phyloP scores from a whole-genome alignment of 2,113 vertebrate genomes.

The Embiotoca jacksoni region DNA sequence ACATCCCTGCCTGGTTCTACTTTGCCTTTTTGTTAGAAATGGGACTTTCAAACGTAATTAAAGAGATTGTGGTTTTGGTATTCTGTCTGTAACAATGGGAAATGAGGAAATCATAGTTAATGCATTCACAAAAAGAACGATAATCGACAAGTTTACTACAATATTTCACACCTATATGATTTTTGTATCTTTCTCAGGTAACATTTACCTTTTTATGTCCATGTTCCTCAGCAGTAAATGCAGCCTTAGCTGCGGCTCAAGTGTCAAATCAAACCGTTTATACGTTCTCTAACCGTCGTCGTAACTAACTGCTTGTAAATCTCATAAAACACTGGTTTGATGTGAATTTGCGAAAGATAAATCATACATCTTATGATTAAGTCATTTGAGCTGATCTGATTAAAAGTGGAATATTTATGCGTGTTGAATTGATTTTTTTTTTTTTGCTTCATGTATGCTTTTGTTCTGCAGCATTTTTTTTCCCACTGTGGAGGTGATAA shows the following conservation, averaged over 20 bases:
- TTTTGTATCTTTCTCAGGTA: constrained; percentile 21
- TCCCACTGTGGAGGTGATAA: neutral
- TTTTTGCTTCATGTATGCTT: neutral
- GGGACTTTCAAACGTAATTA: neutral
- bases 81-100: too few relatives aligned
- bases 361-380: too few relatives aligned
- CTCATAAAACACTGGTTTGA: neutral
- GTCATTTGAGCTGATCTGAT: neutral
- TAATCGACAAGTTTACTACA: neutral
- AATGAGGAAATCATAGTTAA: too few relatives aligned
- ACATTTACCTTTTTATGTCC: constrained; percentile 15
- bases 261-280: neutral
- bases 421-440: neutral
- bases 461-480: neutral
- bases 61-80: neutral
- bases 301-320: neutral
- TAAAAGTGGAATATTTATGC: constrained; percentile 25
- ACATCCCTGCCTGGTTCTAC: neutral
- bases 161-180: neutral
- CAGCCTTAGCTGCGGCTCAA: neutral
- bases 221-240: neutral
- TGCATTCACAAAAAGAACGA: too few relatives aligned
- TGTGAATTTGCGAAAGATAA: too few relatives aligned
- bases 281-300: neutral
- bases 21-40: neutral